Evolutionary conservation across 2,797 vertebrate genomes (phyloP).

Genomic region (Pseudochirops cupreus): DNA sequence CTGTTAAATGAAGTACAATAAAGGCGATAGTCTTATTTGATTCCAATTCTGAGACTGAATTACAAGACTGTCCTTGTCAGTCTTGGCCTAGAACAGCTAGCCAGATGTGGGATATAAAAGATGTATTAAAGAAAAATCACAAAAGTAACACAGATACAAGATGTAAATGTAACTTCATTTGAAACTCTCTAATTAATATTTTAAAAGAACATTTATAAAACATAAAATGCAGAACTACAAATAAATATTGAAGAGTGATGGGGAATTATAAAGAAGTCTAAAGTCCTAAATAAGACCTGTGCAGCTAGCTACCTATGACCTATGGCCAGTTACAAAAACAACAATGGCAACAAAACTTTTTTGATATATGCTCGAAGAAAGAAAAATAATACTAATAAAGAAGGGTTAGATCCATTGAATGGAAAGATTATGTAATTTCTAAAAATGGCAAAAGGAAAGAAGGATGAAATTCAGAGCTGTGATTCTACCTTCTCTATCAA

Average conservation of each 20-base stretch:
- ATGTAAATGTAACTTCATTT: not conserved
- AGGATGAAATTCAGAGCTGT: too few relatives aligned
- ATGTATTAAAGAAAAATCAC: not conserved
- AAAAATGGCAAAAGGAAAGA: not conserved
- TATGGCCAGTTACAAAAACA: not conserved
- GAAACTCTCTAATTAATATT: not conserved
- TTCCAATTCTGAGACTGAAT: too few relatives aligned
- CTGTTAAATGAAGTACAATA: not conserved
- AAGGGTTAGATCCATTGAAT: not conserved
- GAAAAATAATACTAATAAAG: not conserved
- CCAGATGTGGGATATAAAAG: not conserved
- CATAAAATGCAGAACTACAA: not conserved
- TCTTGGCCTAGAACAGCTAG: not conserved
- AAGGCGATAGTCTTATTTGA: too few relatives aligned
- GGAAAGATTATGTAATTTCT: not conserved
- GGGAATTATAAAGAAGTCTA: not conserved
- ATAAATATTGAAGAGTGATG: not conserved
- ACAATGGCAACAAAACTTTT: too few relatives aligned
- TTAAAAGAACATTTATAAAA: not conserved
- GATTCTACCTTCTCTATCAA: not conserved
- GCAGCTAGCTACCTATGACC: not conserved
- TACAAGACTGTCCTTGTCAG: too few relatives aligned
- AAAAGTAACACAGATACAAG: not conserved
- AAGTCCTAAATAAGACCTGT: not conserved
- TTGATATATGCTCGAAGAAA: not conserved